Evolutionary conservation across 2,113 vertebrate genomes (phyloP), one percentile per base, ranked within the genome.

Genomic region (Clarias gariepinus): DNA sequence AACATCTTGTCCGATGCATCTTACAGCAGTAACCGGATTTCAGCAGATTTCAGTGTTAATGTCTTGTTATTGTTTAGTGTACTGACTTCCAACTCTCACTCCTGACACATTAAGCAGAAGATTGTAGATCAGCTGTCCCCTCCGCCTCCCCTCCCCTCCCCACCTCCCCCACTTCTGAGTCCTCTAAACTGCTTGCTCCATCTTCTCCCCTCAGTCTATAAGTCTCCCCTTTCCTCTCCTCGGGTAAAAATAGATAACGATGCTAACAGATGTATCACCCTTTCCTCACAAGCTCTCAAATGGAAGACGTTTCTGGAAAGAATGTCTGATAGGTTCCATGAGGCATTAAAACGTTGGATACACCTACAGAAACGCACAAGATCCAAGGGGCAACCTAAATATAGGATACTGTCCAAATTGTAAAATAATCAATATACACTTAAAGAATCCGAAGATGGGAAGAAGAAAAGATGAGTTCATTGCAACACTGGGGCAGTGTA

Each of bases 171-270:
- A 78, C 25, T 79, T 21, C n/a, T 66, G 47, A 76, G 85, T 86
- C 69, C 81, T 91, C 90, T 53, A 23, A 69, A 83, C 64, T 86
- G 81, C 80, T 82, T 86, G 79, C 84, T 89, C 89, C 89, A 86
- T 90, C 90, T 92, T 91, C 83, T 91, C 88, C 88, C 90, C 91
- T 91, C 57, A 63, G 90, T 88, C 89, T 73, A 85, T 90, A 92
- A 90, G 93, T 84, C 90, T 90, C 90, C 84, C 82, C 94, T 95
- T 94, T 92, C 91, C 94, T 95, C 93, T 91, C 90, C 92, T 91
- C 76, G 81, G 92, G 92, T 95, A 96, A 91, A 95, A 96, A 95
- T 95, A 96, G 95, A 93, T 93, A 92, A 91, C 88, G 90, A 93
- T 91, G 90, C 93, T 90, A 94, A 93, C 94, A 94, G 94, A 94